phyloP scores from a whole-genome alignment of 2,797 vertebrate genomes.

The Poecile montanus region DNA sequence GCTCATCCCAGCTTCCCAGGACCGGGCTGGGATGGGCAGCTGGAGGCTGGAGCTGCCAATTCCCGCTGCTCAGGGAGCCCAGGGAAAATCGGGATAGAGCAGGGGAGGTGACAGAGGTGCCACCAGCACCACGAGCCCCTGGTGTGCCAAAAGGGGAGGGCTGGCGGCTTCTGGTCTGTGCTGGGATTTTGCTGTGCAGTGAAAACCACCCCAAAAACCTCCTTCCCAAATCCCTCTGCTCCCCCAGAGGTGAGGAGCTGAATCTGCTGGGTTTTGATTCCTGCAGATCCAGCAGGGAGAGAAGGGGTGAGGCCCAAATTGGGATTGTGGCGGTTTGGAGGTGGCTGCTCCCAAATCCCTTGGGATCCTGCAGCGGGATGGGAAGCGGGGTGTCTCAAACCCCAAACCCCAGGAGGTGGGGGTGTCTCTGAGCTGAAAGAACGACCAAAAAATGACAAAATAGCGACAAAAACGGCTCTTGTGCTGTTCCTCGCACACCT shows the following conservation, averaged over 20 bases:
- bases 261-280: background rate
- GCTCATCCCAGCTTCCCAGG: background rate
- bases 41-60: background rate
- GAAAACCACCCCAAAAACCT: background rate
- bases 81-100: background rate
- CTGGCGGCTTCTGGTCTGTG: background rate
- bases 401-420: rapidly evolving
- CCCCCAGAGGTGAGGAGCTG: background rate
- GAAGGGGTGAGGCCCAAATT: background rate
- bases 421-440: background rate
- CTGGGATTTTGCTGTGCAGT: background rate
- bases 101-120: constrained; percentile 63
- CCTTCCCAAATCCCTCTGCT: background rate
- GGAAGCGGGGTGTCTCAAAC: rapidly evolving
- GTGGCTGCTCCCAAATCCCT: rapidly evolving
- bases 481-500: rapidly evolving
- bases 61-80: background rate
- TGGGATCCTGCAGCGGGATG: rapidly evolving
- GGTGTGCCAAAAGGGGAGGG: background rate
- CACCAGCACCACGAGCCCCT: constrained; percentile 61
- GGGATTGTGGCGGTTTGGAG: rapidly evolving
- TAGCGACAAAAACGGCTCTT: rapidly evolving
- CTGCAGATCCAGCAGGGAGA: background rate
- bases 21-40: background rate
- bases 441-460: background rate